Evolutionary conservation across 2,797 vertebrate genomes (phyloP), one percentile per base, ranked within the genome.

Genomic region (Neopelma chrysocephalum): DNA sequence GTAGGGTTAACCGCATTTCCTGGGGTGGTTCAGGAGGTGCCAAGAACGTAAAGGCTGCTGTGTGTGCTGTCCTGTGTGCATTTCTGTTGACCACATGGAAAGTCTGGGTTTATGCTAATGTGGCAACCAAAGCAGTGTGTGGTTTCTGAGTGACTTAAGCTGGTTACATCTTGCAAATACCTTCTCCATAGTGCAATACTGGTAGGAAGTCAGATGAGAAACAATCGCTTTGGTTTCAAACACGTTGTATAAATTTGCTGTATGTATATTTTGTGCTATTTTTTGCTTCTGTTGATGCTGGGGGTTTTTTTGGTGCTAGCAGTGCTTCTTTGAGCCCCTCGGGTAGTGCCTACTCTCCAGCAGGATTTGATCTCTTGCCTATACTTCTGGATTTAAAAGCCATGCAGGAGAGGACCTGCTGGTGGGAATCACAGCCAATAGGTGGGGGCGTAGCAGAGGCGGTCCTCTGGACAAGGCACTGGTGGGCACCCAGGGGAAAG

Each of bases 1-100:
- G 23, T 43, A 69, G 77, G 57, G 53, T 89, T 90, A 94, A 89
- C 70, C 87, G 31, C 58, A 16, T 69, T 89, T 89, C 83, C 81
- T 5, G 19, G 14, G 12, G 54, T 72, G 80, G 23, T 43, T 64
- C 0, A 0, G 48, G 40, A 80, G 51, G 72, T 6, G 22, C 32
- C 2, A 26, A 73, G 43, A 85, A 43, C 1, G 0, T 3, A 2
- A 71, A 12, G 76, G 58, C 32, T 82, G 78, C 71, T 45, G 48
- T 5, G 40, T 16, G 29, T 69, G 61, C 84, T 72, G 80, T 62
- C 78, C 70, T 16, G 0, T 9, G 8, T 26, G 47, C 6, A 0
- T 87, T 64, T 54, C 77, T 94, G n/a, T 23, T 45, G 64, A 40
- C 76, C 61, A 12, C 16, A 3, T 2, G 82, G 90, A 72, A 95